Conservation (phyloP, 2,113 vertebrate species). For the Ploceus nigricollis region DNA sequence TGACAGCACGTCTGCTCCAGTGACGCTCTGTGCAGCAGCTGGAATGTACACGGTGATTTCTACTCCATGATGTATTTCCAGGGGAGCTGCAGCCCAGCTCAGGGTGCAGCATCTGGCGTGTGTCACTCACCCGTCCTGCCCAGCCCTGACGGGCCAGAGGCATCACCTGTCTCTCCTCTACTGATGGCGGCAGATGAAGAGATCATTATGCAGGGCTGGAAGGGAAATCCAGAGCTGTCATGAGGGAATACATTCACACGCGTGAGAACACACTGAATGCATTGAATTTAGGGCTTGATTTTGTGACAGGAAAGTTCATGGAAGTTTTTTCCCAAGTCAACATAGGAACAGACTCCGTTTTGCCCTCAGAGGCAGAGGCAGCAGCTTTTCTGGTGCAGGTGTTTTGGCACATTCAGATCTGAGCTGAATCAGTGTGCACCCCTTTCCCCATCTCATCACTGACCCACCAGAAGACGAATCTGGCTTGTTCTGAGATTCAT, state of each 20-base stretch:
- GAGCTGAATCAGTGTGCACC: not conserved
- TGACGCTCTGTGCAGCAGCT: constrained; percentile 3
- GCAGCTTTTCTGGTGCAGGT: not conserved
- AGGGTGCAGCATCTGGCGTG: constrained; percentile 67
- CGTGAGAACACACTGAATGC: not conserved
- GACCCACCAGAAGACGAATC: not conserved
- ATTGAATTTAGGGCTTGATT: not conserved
- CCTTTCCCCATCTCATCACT: not conserved
- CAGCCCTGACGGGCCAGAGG: constrained; percentile 17
- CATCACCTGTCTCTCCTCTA: constrained; percentile 67
- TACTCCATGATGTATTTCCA: constrained; percentile 37
- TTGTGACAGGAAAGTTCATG: not conserved
- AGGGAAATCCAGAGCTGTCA: not conserved
- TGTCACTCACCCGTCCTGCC: constrained; percentile 50
- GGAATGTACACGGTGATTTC: constrained; percentile 21
- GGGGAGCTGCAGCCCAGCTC: constrained; percentile 18
- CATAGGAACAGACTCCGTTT: not conserved
- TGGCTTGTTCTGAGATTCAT: not conserved
- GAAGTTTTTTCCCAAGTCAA: not conserved
- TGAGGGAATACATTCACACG: not conserved
- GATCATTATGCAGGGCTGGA: constrained; percentile 32
- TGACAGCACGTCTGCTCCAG: not conserved
- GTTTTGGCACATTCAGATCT: not conserved
- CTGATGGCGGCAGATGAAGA: constrained; percentile 62
- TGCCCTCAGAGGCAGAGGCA: not conserved